These are phyloP conservation scores for Enoplosus armatus DNA, from an alignment of 2,797 vertebrate genomes.

Conservation along the genomic window DNA sequence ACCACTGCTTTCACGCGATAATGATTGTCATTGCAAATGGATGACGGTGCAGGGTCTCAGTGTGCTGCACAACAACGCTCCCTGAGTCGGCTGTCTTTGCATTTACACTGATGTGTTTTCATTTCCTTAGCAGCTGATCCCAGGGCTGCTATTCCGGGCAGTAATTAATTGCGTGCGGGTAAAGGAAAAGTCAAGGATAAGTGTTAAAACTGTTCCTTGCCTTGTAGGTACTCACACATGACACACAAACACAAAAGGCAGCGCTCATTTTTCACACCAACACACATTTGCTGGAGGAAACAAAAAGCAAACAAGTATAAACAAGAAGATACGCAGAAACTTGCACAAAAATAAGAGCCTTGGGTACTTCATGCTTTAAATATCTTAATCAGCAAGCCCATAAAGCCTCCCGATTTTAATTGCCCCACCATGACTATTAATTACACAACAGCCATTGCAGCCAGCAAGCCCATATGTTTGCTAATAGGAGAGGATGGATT, in stretches of 20 bases:
- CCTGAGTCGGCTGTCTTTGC: constrained; percentile 41
- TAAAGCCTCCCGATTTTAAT: constrained; percentile 84
- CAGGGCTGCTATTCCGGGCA: constrained; percentile 62
- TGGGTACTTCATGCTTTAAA: constrained; percentile 79
- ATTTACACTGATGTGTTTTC: constrained; percentile 68
- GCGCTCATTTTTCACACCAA: constrained; percentile 45
- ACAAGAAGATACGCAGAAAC: constrained; percentile 55
- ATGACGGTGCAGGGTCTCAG: constrained; percentile 53
- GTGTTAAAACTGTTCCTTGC: constrained; percentile 64
- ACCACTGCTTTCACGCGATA: constrained; percentile 69
- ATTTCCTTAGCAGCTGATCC: constrained; percentile 70
- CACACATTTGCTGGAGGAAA: constrained; percentile 55
- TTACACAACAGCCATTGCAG: constrained; percentile 79
- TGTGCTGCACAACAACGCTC: constrained; percentile 41
- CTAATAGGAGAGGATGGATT: constrained; percentile 81
- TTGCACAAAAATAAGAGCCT: constrained; percentile 64
- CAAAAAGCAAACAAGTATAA: constrained; percentile 56
- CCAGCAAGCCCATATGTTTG: constrained; percentile 80
- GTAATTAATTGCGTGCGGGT: constrained; percentile 75
- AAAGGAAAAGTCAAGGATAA: constrained; percentile 77
- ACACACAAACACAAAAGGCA: constrained; percentile 46
- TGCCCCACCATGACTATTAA: constrained; percentile 84
- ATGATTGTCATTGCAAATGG: constrained; percentile 74
- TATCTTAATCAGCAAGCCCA: constrained; percentile 83
- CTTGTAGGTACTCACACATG: constrained; percentile 30